Percentiles rank a stretch among this genome's conserved stretches.
These are phyloP conservation scores for Grallaria varia DNA, from an alignment of 2,113 vertebrate genomes.

Conservation along the genomic window DNA sequence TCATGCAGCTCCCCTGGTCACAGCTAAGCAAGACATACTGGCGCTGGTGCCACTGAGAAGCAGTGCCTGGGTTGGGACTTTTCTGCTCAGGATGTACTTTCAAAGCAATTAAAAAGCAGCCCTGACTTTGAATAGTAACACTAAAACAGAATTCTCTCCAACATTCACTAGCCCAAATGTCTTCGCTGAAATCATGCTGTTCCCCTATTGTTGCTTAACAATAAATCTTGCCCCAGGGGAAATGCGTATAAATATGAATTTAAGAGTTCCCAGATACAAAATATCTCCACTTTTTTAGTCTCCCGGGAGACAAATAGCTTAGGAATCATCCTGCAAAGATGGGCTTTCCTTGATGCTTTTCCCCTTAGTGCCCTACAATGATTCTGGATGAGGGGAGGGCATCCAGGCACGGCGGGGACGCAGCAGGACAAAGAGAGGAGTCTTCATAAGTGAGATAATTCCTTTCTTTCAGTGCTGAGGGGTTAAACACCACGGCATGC, in stretches of 20 bases:
- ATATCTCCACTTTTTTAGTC: conserved; percentile 43
- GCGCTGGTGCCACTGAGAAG: neutral
- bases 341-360: neutral
- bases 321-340: neutral
- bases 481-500: neutral
- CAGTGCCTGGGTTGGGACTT: neutral
- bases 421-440: accelerated
- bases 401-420: neutral
- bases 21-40: neutral
- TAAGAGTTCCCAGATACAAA: conserved; percentile 65
- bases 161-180: conserved; percentile 47
- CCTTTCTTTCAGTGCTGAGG: neutral
- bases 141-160: conserved; percentile 6
- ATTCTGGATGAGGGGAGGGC: neutral
- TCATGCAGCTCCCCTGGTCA: accelerated
- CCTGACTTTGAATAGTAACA: neutral
- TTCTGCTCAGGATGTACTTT: conserved; percentile 49
- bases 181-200: conserved; percentile 41
- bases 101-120: conserved; percentile 13
- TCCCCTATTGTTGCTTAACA: conserved; percentile 61
- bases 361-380: neutral
- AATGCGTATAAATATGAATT: conserved; percentile 49
- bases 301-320: neutral
- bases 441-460: neutral
- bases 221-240: conserved; percentile 52